phyloP scores from a whole-genome alignment of 1,140 invertebrate species.

The Lethrus apterus region DNA sequence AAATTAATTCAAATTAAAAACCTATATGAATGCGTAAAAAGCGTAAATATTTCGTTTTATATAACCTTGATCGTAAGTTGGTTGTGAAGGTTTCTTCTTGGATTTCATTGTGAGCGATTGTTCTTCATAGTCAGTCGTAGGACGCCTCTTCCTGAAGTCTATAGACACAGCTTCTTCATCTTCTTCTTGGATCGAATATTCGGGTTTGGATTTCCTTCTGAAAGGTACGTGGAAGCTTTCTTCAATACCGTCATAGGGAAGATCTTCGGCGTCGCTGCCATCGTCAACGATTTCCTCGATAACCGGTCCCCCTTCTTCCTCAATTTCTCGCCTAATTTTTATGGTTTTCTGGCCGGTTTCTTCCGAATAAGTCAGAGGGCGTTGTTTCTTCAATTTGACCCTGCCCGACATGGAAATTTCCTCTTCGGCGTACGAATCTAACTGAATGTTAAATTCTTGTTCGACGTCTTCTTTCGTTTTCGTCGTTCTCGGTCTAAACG shows the following conservation, averaged over 20 bases:
- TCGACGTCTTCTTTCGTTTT: conserved; percentile 74
- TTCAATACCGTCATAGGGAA: conserved; percentile 52
- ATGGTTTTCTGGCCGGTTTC: conserved; percentile 65
- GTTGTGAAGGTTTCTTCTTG: conserved; percentile 52
- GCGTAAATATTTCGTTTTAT: conserved; percentile 12
- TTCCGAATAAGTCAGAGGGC: conserved; percentile 60
- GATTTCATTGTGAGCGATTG: conserved; percentile 53
- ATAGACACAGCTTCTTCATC: conserved; percentile 49
- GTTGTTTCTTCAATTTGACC: conserved; percentile 65
- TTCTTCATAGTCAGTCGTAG: conserved; percentile 47
- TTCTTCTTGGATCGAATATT: conserved; percentile 51
- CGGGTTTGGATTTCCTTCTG: conserved; percentile 44
- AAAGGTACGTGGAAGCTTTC: conserved; percentile 48
- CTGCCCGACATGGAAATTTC: conserved; percentile 78
- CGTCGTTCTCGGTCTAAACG: conserved; percentile 60
- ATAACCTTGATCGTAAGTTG: conserved; percentile 59
- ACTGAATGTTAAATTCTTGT: conserved; percentile 76
- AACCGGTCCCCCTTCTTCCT: conserved; percentile 53
- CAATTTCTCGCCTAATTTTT: conserved; percentile 60
- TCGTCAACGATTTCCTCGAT: conserved; percentile 64
- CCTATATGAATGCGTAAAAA: not conserved
- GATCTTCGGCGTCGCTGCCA: conserved; percentile 49
- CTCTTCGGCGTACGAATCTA: conserved; percentile 78
- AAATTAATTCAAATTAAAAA: no score
- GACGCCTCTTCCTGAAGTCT: conserved; percentile 42